Base-by-base conservation (phyloP, 2,797 vertebrate genomes). In the Phrynocephalus forsythii region DNA sequence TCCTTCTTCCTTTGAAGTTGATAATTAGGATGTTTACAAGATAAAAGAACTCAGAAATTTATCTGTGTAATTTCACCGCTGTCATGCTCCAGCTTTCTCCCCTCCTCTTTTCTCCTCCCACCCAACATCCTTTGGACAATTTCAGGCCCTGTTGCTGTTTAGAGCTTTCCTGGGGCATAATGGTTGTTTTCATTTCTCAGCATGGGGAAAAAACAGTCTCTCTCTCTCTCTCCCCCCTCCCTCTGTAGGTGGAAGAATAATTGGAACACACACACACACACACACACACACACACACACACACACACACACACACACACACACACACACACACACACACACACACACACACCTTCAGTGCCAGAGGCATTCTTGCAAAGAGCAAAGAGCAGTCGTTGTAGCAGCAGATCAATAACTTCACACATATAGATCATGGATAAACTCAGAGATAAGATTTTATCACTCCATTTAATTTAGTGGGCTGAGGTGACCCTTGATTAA, bases 1-100 rank as follows among this genome's bases (percentile, higher is more conserved):
- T 93, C 91, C 77, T 85, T 95, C 77, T 86, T 95, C 90, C 96
- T 97, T 97, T 97, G 97, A 97, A 96, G 97, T 96, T 88, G 92
- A 95, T 96, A 96, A 96, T 97, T 97, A 97, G 95, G 94, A 95
- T 96, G 95, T 96, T 97, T 97, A 96, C 95, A 92, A 97, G 96
- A 97, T 97, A 97, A 97, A 97, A 96, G 96, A 95, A 95, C 94
- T 90, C 88, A 92, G 95, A 96, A 95, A 95, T 94, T 94, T 95
- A 96, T 97, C 97, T 97, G 96, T 86, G 81, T 89, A 94, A 94
- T 95, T 96, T 97, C 96, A 96, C 92, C 94, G 94, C 94, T 96
- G 95, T 96, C 92, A 30, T 90, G 92, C 82, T 91, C 94, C 95
- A 95, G 89, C n/a, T 1, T 94, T 95, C 93, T 89, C 88, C 76